Evolutionary conservation across 1,140 invertebrate species (phyloP).

Genomic region (Oppia nitens): DNA sequence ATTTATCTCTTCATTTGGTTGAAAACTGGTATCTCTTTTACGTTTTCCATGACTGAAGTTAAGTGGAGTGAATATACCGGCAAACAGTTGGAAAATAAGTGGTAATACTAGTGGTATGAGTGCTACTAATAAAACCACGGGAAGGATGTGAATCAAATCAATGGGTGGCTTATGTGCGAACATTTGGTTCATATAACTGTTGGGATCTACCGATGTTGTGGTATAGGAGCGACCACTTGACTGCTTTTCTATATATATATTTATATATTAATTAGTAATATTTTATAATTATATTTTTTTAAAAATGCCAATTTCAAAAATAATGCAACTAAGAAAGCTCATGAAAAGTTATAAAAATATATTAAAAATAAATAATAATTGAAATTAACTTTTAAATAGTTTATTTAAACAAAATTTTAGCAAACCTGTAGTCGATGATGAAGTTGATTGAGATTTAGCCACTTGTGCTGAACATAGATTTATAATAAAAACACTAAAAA

Average conservation of each 20-base stretch:
- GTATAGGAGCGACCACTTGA: neutral
- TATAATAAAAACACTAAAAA: neutral
- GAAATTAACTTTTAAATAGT: too few species aligned
- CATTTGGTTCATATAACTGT: neutral
- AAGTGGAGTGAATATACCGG: neutral
- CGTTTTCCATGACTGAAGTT: constrained; percentile 1
- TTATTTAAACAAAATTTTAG: too few species aligned
- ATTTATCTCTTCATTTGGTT: too few species aligned
- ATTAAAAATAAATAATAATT: too few species aligned
- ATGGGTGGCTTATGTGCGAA: neutral
- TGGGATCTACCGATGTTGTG: neutral
- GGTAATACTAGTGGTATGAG: neutral
- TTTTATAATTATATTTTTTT: too few species aligned
- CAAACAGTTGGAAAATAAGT: neutral
- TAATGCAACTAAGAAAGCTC: too few species aligned
- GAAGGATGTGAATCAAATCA: neutral
- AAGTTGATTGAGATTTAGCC: neutral
- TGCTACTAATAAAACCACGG: neutral
- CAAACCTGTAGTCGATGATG: neutral
- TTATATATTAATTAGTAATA: too few species aligned
- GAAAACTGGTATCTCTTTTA: neutral
- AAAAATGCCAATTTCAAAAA: too few species aligned
- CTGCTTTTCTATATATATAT: neutral
- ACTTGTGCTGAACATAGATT: neutral
- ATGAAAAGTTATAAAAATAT: too few species aligned